Base-by-base conservation (phyloP, 2,888 invertebrate genomes). In the Sisyra terminalis region DNA sequence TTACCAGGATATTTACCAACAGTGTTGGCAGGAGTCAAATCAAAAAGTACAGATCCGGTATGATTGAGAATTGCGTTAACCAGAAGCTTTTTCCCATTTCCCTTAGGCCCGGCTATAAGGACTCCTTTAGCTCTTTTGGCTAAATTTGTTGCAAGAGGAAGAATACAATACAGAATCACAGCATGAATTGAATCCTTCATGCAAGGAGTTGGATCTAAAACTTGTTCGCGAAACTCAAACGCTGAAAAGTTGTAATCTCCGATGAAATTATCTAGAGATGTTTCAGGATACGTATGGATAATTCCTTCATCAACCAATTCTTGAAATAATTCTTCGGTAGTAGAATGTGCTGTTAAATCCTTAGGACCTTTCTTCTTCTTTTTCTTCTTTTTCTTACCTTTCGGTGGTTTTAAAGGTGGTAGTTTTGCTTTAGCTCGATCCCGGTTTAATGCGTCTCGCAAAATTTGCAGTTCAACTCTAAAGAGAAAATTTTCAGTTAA, bases 61-160 rank as follows among this genome's bases (percentile, higher is more conserved):
- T 84, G 83, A 2, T 74, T 74, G 48, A 83, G 85, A 18, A 88
- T 66, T 0, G 82, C 81, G 51, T 84, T 70, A 0, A 75, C 71
- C 42, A 88, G 59, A 46, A 78, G 67, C 52, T 70, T 73, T 59
- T 87, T 86, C 1, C 86, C 87, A 29, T 70, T 66, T 18, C 71
- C 69, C 39, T 71, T 65, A 1, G 83, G 76, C 0, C 87, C 87
- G 18, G 73, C 74, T 15, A 88, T 64, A 41, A 84, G 57, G 15
- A 83, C 71, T 0, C 80, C 73, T 56, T 68, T 66, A 7, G 63
- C 59, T 41, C 62, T 63, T 15, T 16, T 16, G 4, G 16, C 37
- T 18, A 11, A 10, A 43, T 39, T 44, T 31, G 16, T 10, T 45
- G 68, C 67, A 15, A 77, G 57, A 11, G 76, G 70, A 30, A 78